These are phyloP conservation scores for Hippocampus mohnikei DNA, from an alignment of 2,113 vertebrate species.

Conservation along the genomic window DNA sequence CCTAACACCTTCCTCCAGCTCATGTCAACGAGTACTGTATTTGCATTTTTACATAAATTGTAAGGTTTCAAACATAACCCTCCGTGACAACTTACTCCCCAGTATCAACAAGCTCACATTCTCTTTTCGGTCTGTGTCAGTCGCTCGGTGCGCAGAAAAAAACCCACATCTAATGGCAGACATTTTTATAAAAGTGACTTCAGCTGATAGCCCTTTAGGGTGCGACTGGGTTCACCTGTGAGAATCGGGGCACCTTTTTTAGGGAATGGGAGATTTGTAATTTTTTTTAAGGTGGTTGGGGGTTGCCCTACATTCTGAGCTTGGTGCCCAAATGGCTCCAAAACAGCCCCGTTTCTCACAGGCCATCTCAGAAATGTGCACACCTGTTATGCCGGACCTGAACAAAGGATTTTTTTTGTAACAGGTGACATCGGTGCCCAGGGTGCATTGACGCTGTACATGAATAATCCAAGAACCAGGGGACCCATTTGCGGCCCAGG, in stretches of 20 bases:
- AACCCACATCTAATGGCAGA: slow-evolving; percentile 20
- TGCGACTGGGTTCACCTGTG: slow-evolving; percentile 60
- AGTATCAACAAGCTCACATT: slow-evolving; percentile 28
- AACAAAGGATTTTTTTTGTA: slow-evolving; percentile 17
- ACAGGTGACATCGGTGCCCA: slow-evolving; percentile 24
- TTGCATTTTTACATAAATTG: neutral
- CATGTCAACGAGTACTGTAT: neutral
- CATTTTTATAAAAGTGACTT: slow-evolving; percentile 52
- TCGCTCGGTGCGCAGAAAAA: slow-evolving; percentile 31
- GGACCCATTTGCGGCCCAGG: slow-evolving; percentile 24
- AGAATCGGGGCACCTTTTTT: slow-evolving; percentile 69
- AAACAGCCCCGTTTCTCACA: slow-evolving; percentile 74
- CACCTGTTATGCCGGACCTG: slow-evolving; percentile 45
- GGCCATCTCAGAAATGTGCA: slow-evolving; percentile 47
- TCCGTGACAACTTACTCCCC: slow-evolving; percentile 14
- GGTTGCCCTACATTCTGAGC: slow-evolving; percentile 76
- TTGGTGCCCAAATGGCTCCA: slow-evolving; percentile 72
- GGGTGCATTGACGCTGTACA: slow-evolving; percentile 26
- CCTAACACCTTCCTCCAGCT: neutral
- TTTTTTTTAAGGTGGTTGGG: slow-evolving; percentile 51
- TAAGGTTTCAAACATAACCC: neutral
- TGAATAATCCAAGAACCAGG: slow-evolving; percentile 20
- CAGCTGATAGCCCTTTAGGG: slow-evolving; percentile 73
- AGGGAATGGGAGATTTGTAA: slow-evolving; percentile 7
- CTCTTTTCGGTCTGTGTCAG: slow-evolving; percentile 42